A percentile compares a stretch with the other conserved stretches of the same genome.
phyloP scores from a whole-genome alignment of 2,888 invertebrate species.

The Hemithea aestivaria region DNA sequence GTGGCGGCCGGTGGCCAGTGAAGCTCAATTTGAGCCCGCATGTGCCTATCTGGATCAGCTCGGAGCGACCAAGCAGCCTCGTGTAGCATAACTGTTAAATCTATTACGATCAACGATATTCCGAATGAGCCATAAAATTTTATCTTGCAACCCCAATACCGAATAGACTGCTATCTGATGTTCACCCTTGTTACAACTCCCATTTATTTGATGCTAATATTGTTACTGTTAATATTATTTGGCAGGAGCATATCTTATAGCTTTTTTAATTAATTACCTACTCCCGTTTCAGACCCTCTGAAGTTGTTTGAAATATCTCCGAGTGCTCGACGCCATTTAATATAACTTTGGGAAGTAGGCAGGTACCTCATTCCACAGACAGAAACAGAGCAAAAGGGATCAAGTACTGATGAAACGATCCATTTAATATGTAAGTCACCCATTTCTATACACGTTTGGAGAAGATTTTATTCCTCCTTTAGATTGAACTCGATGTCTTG shows the following conservation, averaged over 20 bases:
- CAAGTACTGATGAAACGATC: conserved; percentile 26
- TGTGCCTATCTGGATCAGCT: conserved; percentile 49
- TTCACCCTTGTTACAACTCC: conserved; percentile 33
- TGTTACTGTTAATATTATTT: conserved; percentile 26
- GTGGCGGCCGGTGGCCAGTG: conserved; percentile 28
- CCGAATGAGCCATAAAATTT: conserved; percentile 43
- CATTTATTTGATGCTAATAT: conserved; percentile 31
- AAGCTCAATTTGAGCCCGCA: conserved; percentile 68
- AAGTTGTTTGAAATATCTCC: conserved; percentile 7
- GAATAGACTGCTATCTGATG: conserved; percentile 30
- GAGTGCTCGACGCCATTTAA: conserved; percentile 17
- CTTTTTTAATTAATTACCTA: neutral
- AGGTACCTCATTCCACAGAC: conserved; percentile 12
- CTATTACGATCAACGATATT: conserved; percentile 46
- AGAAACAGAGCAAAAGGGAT: conserved; percentile 25
- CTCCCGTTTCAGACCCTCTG: neutral
- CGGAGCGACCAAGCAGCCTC: conserved; percentile 37
- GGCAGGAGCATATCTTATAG: too few relatives aligned
- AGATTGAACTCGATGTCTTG: conserved; percentile 20
- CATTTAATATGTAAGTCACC: conserved; percentile 25
- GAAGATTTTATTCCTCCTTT: conserved; percentile 25
- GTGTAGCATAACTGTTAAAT: conserved; percentile 39
- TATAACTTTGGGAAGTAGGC: conserved; percentile 18
- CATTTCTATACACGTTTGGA: conserved; percentile 25
- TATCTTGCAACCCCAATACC: conserved; percentile 39